Conservation (phyloP, 2,797 vertebrate species). For the Sebastes alutus region DNA sequence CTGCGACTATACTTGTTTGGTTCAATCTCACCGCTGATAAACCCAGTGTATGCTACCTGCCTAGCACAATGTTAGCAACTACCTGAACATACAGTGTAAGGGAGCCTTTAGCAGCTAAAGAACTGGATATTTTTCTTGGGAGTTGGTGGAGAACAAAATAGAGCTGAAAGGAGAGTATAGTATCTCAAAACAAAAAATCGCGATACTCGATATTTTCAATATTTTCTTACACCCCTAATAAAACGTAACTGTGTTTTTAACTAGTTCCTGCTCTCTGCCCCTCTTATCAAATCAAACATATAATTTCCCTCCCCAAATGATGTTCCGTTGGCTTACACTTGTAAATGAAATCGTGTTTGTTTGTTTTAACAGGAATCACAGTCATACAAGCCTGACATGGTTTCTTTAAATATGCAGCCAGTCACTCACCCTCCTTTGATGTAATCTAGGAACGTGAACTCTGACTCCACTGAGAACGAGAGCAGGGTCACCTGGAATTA, state of each 20-base stretch:
- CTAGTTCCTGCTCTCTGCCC: neutral
- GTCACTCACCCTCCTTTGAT: slow-evolving; percentile 96
- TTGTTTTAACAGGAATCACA: neutral
- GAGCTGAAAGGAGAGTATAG: neutral
- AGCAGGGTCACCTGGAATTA: slow-evolving; percentile 90
- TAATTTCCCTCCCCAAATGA: neutral
- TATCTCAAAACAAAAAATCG: too few species aligned
- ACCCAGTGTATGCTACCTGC: neutral
- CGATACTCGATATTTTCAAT: too few species aligned
- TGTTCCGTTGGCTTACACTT: neutral
- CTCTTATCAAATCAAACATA: neutral
- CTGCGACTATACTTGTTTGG: neutral
- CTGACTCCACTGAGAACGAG: slow-evolving; percentile 93
- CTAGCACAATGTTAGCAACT: neutral
- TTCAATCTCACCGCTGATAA: neutral
- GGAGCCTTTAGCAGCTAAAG: neutral
- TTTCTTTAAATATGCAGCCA: neutral
- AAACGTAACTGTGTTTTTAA: neutral
- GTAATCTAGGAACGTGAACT: slow-evolving; percentile 96
- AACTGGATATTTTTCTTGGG: neutral
- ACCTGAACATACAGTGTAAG: neutral
- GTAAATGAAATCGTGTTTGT: neutral
- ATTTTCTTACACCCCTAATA: too few species aligned
- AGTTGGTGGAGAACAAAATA: neutral
- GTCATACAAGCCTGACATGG: neutral